Conservation (phyloP, 2,113 vertebrate genomes). For the Vombatus ursinus region DNA sequence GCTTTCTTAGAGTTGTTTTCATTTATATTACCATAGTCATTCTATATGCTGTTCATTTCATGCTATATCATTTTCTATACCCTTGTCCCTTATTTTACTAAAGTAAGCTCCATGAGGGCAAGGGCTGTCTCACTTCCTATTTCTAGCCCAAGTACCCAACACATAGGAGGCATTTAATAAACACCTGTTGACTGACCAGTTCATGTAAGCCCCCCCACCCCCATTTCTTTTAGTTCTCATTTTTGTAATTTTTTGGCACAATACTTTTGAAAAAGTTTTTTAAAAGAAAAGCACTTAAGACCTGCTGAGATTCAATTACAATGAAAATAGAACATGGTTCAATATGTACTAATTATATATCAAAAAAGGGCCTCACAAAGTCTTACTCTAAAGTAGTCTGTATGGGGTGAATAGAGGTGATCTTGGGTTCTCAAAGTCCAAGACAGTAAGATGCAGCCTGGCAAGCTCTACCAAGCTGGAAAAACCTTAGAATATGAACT, state of each 20-base stretch:
- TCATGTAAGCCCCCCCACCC: neutral
- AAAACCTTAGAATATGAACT: neutral
- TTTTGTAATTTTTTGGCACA: neutral
- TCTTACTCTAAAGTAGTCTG: neutral
- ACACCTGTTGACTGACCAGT: neutral
- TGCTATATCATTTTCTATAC: neutral
- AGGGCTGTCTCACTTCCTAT: neutral
- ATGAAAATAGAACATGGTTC: neutral
- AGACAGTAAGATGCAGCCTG: neutral
- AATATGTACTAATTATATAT: neutral
- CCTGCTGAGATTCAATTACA: neutral
- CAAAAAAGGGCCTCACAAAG: neutral
- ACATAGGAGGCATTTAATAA: neutral
- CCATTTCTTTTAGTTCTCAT: neutral
- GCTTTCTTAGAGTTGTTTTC: neutral
- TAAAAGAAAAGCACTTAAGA: neutral
- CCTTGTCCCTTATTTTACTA: neutral
- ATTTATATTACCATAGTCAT: neutral
- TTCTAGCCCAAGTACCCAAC: neutral
- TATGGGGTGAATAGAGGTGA: neutral
- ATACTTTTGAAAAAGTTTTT: neutral
- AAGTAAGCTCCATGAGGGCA: neutral
- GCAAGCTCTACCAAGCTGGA: neutral
- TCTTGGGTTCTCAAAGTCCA: neutral
- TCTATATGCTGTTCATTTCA: neutral